Base-by-base conservation (phyloP, 2,797 vertebrate species). In the Kryptopterus vitreolus region DNA sequence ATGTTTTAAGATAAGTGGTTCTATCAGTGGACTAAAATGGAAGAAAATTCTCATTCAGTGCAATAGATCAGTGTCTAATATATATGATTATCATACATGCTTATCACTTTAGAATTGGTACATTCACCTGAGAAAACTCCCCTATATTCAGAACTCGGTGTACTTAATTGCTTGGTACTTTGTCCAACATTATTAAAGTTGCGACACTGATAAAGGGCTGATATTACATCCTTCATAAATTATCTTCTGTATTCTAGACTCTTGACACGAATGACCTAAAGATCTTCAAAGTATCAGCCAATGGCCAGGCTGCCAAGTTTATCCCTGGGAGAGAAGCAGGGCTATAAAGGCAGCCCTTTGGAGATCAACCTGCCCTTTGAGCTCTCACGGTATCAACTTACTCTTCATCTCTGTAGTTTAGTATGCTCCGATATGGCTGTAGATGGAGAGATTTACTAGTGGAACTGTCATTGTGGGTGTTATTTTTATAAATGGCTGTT, bases 221-320 rank as follows among this genome's bases (percentile, higher is more conserved):
- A 29, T 48, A 31, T 66, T 63, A n/a, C 11, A 53, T 31, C 33
- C 13, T 55, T 77, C 24, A 82, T 24, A 38, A 46, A 78, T 65
- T 6, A 22, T n/a, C 13, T 46, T 83, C 38, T 70, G 38, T 59
- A 50, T 29, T 88, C 29, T 90, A 99, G 98, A 93, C 91, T 80
- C 92, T 99, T 88, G 97, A 99, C 89, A 95, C 95, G 22, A 95
- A 89, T 79, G 96, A 96, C 5, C 87, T 99, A 66, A 94, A 90
- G 66, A 90, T 99, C 82, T 84, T 90, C 59, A 94, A 94, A 3
- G 95, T 96, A 83, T 89, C 88, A 0, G 92, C 94, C 13, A 96
- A 96, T 85, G 95, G 95, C 55, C 94, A 96, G 86, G 89, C 90
- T 31, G 95, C 95, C 2, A 87, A 71, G 15, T 99, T 96, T 82